Conservation (phyloP, 1,140 invertebrate genomes). For the Lepidostoma basale region DNA sequence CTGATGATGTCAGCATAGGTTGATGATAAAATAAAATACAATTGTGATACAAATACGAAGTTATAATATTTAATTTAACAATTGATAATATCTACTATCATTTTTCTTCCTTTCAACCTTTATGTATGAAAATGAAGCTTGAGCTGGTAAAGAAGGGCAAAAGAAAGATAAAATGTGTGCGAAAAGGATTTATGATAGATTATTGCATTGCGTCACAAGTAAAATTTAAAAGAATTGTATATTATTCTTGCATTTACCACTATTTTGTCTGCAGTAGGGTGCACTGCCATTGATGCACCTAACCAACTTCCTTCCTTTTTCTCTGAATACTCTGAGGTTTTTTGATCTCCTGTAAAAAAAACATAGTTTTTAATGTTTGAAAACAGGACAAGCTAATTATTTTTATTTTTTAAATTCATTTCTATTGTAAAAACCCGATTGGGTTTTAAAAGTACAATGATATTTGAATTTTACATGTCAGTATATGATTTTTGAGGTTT, state of each 20-base stretch:
- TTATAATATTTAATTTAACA: no score
- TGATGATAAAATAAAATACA: no score
- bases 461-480: neutral
- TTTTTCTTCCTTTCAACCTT: no score
- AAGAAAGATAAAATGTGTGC: no score
- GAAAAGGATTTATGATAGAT: no score
- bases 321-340: slow-evolving; percentile 28
- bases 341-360: slow-evolving; percentile 3
- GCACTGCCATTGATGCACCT: slow-evolving; percentile 48
- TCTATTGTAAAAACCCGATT: neutral
- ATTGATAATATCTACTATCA: no score
- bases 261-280: slow-evolving; percentile 31
- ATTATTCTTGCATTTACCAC: slow-evolving; percentile 25
- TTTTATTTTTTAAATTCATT: neutral
- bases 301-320: slow-evolving; percentile 44
- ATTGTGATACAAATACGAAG: no score
- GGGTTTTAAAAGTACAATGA: neutral
- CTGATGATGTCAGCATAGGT: no score
- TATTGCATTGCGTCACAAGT: no score
- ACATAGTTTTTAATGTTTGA: neutral
- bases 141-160: no score
- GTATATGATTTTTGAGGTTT: neutral
- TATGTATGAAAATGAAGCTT: no score
- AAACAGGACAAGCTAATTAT: neutral
- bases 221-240: neutral